A percentile compares a stretch with the other conserved stretches of the same genome.
Conservation (phyloP, 2,797 vertebrate genomes). For the Arctocebus calabarensis region DNA sequence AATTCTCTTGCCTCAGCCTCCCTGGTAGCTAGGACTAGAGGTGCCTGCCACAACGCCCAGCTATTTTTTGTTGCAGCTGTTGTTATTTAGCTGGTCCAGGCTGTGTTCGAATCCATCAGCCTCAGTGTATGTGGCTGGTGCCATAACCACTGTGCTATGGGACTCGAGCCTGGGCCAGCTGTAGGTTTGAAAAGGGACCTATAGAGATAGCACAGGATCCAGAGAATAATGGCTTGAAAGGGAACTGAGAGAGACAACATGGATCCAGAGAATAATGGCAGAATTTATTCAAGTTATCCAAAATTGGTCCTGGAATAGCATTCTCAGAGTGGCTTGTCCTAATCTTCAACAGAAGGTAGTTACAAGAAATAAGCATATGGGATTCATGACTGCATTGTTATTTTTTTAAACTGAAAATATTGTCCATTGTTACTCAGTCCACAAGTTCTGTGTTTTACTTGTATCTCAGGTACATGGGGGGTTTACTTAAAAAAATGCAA, state of each 20-base stretch:
- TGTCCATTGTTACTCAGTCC: not conserved
- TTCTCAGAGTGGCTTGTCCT: not conserved
- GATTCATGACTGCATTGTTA: not conserved
- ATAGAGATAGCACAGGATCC: not conserved
- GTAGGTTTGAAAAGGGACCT: not conserved
- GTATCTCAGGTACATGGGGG: not conserved
- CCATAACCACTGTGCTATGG: no score
- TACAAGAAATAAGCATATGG: not conserved
- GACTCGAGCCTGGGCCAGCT: no score
- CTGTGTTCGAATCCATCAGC: no score
- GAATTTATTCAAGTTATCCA: constrained; percentile 44
- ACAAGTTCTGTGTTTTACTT: constrained; percentile 9
- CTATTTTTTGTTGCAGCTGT: no score
- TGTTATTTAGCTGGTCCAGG: no score
- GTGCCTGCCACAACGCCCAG: no score
- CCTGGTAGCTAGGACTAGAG: no score
- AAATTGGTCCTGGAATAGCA: not conserved
- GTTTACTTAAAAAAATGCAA: constrained; percentile 4
- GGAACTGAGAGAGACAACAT: no score
- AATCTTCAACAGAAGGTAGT: constrained; percentile 2
- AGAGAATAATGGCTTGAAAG: not conserved
- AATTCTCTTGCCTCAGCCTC: no score
- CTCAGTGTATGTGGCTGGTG: no score
- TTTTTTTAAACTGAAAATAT: constrained; percentile 21
- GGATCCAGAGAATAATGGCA: not conserved